phyloP scores from a whole-genome alignment of 2,113 vertebrate species.

The Anas platyrhynchos region DNA sequence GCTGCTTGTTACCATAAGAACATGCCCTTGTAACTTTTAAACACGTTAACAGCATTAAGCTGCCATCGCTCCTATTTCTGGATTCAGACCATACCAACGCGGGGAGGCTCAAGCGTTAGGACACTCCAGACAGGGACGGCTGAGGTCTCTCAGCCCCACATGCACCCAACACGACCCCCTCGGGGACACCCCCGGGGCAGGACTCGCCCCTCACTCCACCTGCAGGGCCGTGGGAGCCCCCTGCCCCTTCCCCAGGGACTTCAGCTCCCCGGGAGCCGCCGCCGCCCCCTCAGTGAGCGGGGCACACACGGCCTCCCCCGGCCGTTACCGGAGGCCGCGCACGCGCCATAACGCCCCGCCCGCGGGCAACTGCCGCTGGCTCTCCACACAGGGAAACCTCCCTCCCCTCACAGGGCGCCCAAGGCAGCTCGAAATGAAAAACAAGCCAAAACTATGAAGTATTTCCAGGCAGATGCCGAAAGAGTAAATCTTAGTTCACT shows the following conservation, averaged over 20 bases:
- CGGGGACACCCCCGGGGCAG: rapidly evolving
- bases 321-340: too few relatives aligned
- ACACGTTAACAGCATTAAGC: not conserved
- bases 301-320: too few relatives aligned
- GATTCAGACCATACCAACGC: not conserved
- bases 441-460: too few relatives aligned
- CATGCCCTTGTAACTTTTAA: not conserved
- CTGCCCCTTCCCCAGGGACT: not conserved
- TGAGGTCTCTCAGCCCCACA: rapidly evolving
- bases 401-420: not conserved
- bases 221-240: not conserved
- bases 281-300: rapidly evolving
- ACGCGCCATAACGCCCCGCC: too few relatives aligned
- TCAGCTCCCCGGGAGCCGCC: not conserved
- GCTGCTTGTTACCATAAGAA: not conserved
- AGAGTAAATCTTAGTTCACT: too few relatives aligned
- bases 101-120: too few relatives aligned
- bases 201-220: too few relatives aligned
- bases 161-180: not conserved
- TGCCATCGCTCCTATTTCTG: not conserved
- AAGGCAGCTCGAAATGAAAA: too few relatives aligned
- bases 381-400: too few relatives aligned
- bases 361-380: too few relatives aligned
- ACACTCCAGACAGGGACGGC: rapidly evolving
- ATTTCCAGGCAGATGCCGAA: too few relatives aligned